phyloP scores from a whole-genome alignment of 2,797 vertebrate genomes.

The Labeo calbasu region DNA sequence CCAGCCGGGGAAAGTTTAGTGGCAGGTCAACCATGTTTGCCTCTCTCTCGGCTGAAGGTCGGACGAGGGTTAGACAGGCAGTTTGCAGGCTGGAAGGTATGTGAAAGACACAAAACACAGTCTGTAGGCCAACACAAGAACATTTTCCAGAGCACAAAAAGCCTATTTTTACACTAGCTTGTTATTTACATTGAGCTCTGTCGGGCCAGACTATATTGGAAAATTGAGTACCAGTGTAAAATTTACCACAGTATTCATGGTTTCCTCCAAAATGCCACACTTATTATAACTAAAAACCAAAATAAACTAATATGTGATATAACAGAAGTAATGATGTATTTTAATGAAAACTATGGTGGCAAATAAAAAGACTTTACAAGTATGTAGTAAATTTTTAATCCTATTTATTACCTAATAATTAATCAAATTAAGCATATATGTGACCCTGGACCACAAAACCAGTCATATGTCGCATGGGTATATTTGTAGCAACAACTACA shows the following conservation, averaged over 20 bases:
- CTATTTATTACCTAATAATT: not conserved
- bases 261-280: not conserved
- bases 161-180: conserved; percentile 58
- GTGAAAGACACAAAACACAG: conserved; percentile 42
- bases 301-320: not conserved
- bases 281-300: not conserved
- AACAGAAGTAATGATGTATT: not conserved
- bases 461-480: too few species aligned
- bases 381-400: not conserved
- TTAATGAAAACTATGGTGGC: not conserved
- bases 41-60: conserved; percentile 79
- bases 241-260: not conserved
- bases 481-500: too few species aligned
- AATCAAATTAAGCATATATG: not conserved
- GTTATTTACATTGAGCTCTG: conserved; percentile 51
- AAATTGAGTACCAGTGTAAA: not conserved
- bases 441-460: too few species aligned
- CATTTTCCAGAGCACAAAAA: conserved; percentile 57
- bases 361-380: not conserved
- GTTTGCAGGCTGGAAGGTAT: conserved; percentile 54
- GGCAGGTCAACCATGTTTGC: conserved; percentile 81
- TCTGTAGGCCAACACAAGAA: conserved; percentile 47
- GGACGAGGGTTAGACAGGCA: conserved; percentile 74
- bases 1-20: conserved; percentile 77
- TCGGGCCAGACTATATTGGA: conserved; percentile 24